Base-by-base conservation (phyloP, 1,140 invertebrate species). In the Cotesia vestalis region DNA sequence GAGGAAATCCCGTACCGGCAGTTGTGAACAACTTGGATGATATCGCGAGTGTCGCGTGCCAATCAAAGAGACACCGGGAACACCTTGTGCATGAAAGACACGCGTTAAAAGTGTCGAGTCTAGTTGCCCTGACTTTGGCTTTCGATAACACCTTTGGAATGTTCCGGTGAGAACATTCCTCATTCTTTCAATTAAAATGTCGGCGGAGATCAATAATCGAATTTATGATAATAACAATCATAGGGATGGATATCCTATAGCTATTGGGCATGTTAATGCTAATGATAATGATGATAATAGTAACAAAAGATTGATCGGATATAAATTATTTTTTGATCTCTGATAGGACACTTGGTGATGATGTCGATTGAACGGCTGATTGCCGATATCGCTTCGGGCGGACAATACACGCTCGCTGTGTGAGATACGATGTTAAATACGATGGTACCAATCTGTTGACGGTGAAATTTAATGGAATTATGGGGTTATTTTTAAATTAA, bases 11-110 rank as follows among this genome's bases (percentile, higher is more conserved):
- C 36, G 8, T 46, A 38, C 60, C 0, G 40, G 40, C 70, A 20
- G 40, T 73, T 73, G 72, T 78, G 75, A 82, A 77, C 81, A 46
- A 46, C 40, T 6, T 11, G 40, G 83, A 80, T 80, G 81, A 80
- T 83, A 82, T 80, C 78, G 78, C 75, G 78, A 27, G 80, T 80
- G 82, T 83, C 78, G 79, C 81, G 80, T 84, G 83, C 80, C 83
- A 85, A 85, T 85, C 83, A 84, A 79, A 77, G 51, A 62, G 60
- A 20, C 63, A 59, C 12, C 70, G 73, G 40, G 40, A 46, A 46
- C 40, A 46, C 40, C 40, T 46, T 68, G 60, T 73, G 53, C 77
- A 71, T 75, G 75, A 72, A 72, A n/a, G 38, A 57, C 67, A 59
- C 67, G 53, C 38, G 35, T 69, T 57, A 59, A 55, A 57, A 46